Evolutionary conservation across 1,140 invertebrate genomes (phyloP).

Genomic region (Ceratina calcarata): DNA sequence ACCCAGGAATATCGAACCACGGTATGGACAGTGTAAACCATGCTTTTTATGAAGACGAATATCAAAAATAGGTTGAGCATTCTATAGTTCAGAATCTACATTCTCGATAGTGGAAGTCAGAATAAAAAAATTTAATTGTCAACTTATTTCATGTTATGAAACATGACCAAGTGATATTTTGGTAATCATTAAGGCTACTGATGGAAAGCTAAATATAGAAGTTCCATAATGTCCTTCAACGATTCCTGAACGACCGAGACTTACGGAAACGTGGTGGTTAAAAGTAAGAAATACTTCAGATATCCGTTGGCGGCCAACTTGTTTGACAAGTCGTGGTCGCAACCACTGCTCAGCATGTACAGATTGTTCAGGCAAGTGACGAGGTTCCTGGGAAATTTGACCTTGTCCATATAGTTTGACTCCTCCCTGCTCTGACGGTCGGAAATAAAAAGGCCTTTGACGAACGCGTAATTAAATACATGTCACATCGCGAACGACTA

Average conservation of each 20-base stretch:
- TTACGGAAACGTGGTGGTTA: slow-evolving; percentile 49
- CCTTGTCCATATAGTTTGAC: slow-evolving; percentile 31
- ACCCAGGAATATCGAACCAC: not conserved
- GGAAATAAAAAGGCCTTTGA: slow-evolving; percentile 19
- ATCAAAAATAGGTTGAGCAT: not conserved
- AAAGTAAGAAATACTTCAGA: slow-evolving; percentile 54
- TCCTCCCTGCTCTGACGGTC: slow-evolving; percentile 12
- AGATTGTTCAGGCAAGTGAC: slow-evolving; percentile 52
- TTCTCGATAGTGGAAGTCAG: not conserved
- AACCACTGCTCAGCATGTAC: slow-evolving; percentile 45
- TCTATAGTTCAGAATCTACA: not conserved
- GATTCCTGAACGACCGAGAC: slow-evolving; percentile 6
- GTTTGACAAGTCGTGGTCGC: slow-evolving; percentile 56
- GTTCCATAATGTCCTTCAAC: not conserved
- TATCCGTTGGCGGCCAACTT: slow-evolving; percentile 61
- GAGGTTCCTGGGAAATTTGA: slow-evolving; percentile 39
- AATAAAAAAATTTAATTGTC: not conserved
- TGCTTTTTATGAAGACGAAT: too few relatives aligned
- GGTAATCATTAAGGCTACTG: too few relatives aligned
- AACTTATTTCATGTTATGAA: too few relatives aligned
- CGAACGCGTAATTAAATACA: slow-evolving; percentile 31
- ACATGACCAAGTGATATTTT: too few relatives aligned
- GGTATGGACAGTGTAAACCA: not conserved
- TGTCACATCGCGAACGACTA: not conserved
- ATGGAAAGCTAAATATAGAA: not conserved